Evolutionary conservation across 2,113 vertebrate genomes (phyloP), one percentile per base, ranked within the genome.

Genomic region (Anoura caudifer): DNA sequence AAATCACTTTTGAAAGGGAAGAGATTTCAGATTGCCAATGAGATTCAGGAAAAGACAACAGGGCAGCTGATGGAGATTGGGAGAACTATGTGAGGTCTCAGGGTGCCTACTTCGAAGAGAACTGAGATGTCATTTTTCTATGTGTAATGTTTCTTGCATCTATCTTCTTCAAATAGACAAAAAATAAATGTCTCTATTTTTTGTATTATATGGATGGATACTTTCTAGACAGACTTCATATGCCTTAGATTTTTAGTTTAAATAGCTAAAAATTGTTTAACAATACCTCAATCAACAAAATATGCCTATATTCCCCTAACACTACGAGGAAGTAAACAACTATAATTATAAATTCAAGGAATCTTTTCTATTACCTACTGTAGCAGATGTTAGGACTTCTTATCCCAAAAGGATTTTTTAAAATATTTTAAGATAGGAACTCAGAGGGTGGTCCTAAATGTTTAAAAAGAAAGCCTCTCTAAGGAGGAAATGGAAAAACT

Each of bases 241-340:
- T 41, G 8, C 33, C 38, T 85, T 91, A 52, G 19, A 56, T 85
- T 82, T 63, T 69, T 81, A 70, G 31, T 52, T 91, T 63, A 92
- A 85, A 47, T 80, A 80, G 76, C 26, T 81, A 61, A 94, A 95
- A 92, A 80, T 43, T 70, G 73, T 82, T 82, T 82, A 96, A 82
- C 36, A 92, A 54, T 17, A 88, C 16, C 2, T 19, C 19, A 63
- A 70, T 54, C 12, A 86, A 33, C 7, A 97, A 89, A 72, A 33
- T 87, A 41, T n/a, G 20, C 19, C 20, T 22, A 28, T 1, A 41
- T 20, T 38, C 33, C 43, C 24, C 92, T 95, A 82, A 50, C 1
- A 50, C 4, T 65, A 70, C 2, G 24, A 73, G 36, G 20, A 90
- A 87, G 47, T 56, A 84, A 91, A 36, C 45, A 94, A 89, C 33